Base-by-base conservation (phyloP, 2,113 vertebrate species). In the Rattus rattus region DNA sequence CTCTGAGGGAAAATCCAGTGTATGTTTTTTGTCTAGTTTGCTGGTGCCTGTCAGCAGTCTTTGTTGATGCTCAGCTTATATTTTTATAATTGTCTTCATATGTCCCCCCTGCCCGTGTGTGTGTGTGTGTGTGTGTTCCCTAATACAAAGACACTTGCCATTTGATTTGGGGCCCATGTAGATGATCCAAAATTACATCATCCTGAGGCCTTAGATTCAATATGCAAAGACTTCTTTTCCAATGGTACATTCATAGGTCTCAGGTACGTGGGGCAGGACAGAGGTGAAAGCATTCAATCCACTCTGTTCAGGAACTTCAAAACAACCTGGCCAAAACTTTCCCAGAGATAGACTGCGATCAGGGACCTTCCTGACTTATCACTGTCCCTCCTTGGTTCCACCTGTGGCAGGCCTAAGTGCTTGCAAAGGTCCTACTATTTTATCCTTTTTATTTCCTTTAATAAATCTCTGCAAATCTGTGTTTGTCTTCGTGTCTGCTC, bases 181-280 rank as follows among this genome's bases (percentile, higher is more conserved):
- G 11, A 61, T 80, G 84, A 70, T 72, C 9, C 26, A 94, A 54
- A 65, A 96, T 77, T 52, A 95, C 87, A 79, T 93, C 39, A 81
- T 85, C 47, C 73, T 81, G 30, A 67, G 39, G 67, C 86, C 30
- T 56, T 94, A 89, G n/a, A 26, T 85, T 69, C n/a, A 20, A 89
- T 80, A 33, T 83, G 20, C 28, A 36, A 33, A 86, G 63, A 69
- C 10, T 86, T 17, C 43, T 86, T 86, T 86, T 86, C 61, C 28
- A 33, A 86, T 10, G 43, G 33, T 14, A 72, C 20, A 75, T 67
- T 49, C 33, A 69, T 2, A 86, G 73, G 2, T 91, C 47, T 89
- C 14, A 7, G n/a, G 7, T 80, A 54, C 39, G 24, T 52, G 8
- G 20, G 13, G 5, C 39, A 22, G 0, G 14, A 54, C 8, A 70